Conservation (phyloP, 2,113 vertebrate genomes). For the Nothoprocta perdicaria region DNA sequence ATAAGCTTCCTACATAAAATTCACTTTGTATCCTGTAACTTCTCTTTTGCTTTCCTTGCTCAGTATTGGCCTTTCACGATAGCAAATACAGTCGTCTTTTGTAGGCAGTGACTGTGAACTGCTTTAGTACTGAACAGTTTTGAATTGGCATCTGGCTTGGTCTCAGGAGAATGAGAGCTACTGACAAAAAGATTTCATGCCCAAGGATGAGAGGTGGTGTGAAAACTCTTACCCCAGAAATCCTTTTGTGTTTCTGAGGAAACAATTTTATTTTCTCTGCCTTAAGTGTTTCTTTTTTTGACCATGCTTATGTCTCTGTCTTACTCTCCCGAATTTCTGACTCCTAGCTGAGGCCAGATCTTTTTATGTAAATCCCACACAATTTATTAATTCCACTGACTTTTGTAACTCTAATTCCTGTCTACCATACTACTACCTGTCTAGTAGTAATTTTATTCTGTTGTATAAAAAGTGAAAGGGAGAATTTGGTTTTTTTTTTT, state of each 20-base stretch:
- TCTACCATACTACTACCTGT: too few relatives aligned
- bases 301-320: neutral
- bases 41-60: neutral
- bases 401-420: neutral
- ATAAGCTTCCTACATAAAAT: neutral
- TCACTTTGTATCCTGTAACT: neutral
- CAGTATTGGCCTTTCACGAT: neutral
- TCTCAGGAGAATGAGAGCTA: neutral
- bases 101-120: neutral
- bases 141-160: neutral
- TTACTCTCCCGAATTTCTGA: conserved; percentile 6
- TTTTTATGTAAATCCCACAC: neutral
- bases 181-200: neutral
- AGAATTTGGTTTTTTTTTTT: neutral
- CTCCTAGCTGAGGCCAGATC: neutral
- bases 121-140: neutral
- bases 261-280: neutral
- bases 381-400: neutral
- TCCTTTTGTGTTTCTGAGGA: neutral
- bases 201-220: neutral
- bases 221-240: neutral
- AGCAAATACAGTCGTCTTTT: neutral
- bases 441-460: neutral
- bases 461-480: neutral
- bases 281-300: neutral